Evolutionary conservation across 2,113 vertebrate species (phyloP).

Genomic region (Merops nubicus): DNA sequence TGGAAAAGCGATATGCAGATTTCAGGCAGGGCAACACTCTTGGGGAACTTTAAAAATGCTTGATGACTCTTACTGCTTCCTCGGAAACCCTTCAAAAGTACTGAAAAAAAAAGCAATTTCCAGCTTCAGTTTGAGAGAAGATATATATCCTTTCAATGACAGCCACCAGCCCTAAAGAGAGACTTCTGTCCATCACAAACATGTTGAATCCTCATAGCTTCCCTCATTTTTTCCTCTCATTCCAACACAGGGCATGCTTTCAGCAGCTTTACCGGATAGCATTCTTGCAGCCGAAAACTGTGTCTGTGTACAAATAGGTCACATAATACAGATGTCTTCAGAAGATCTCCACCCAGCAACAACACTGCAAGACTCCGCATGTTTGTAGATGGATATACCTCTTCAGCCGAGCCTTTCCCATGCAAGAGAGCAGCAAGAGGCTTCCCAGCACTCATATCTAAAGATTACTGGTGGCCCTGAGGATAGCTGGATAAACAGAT

Average conservation of each 20-base stretch:
- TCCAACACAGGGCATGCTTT: neutral
- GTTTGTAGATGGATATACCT: neutral
- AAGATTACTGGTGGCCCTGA: neutral
- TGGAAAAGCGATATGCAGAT: neutral
- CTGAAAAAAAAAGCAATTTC: neutral
- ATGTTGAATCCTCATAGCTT: fast-evolving
- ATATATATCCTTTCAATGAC: neutral
- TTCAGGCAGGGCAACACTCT: neutral
- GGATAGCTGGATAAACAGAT: neutral
- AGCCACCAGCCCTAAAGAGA: neutral
- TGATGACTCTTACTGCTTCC: neutral
- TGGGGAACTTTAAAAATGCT: neutral
- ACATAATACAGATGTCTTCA: neutral
- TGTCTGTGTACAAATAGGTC: neutral
- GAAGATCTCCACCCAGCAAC: neutral
- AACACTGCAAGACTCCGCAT: neutral
- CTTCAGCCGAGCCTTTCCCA: neutral
- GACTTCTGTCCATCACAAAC: neutral
- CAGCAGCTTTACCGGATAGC: neutral
- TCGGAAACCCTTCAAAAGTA: neutral
- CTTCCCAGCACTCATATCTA: neutral
- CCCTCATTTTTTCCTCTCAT: fast-evolving
- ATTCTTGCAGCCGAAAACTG: neutral
- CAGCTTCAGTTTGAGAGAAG: neutral
- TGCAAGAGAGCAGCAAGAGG: neutral